Conservation (phyloP, 2,888 invertebrate genomes). For the Ptychoptera contaminata region DNA sequence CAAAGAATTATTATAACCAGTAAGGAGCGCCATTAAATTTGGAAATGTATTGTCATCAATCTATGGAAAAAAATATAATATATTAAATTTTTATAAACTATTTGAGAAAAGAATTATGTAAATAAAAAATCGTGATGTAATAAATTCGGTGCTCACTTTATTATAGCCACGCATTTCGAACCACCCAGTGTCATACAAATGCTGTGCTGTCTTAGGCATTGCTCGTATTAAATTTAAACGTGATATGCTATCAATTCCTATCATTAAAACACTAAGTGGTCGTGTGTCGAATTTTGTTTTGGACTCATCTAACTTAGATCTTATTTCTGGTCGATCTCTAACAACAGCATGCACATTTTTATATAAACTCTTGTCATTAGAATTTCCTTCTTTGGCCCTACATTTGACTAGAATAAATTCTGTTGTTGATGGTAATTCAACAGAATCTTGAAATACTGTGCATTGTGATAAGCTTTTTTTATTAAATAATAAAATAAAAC, state of each 20-base stretch:
- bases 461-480: constrained; percentile 25
- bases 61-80: constrained; percentile 14
- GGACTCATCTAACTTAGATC: constrained; percentile 26
- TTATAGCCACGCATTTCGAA: constrained; percentile 58
- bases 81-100: neutral
- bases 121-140: neutral
- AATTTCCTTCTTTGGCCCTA: constrained; percentile 19
- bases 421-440: constrained; percentile 23
- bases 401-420: constrained; percentile 38
- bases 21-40: constrained; percentile 68
- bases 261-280: constrained; percentile 49
- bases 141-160: constrained; percentile 32
- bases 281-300: constrained; percentile 28
- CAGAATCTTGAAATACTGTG: constrained; percentile 28
- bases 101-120: neutral
- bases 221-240: constrained; percentile 58
- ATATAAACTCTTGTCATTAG: constrained; percentile 8
- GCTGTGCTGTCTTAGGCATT: constrained; percentile 54
- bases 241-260: constrained; percentile 79
- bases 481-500: neutral
- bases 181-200: constrained; percentile 52
- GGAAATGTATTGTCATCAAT: constrained; percentile 83
- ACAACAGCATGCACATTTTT: constrained; percentile 37
- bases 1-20: constrained; percentile 41
- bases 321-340: constrained; percentile 33